These are phyloP conservation scores for Lepidurus couesii DNA, from an alignment of 1,140 invertebrate genomes.

Conservation along the genomic window DNA sequence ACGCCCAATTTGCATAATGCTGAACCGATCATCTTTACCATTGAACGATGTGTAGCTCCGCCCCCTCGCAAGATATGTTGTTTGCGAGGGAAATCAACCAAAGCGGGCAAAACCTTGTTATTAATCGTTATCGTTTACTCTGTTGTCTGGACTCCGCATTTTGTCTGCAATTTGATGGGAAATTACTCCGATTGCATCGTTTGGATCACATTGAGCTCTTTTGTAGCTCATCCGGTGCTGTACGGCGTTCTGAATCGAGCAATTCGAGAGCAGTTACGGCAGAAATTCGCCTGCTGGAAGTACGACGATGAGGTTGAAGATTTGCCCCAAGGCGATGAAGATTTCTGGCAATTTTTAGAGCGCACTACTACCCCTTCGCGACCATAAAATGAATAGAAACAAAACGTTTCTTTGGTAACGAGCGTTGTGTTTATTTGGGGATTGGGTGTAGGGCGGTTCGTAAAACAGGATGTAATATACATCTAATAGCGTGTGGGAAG, in stretches of 20 bases:
- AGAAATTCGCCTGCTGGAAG: neutral
- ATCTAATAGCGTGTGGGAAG: no score
- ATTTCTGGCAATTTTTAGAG: constrained; percentile 16
- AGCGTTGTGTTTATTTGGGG: no score
- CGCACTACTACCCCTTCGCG: neutral
- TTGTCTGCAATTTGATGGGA: neutral
- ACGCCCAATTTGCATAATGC: neutral
- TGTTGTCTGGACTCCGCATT: constrained; percentile 29
- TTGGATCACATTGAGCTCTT: constrained; percentile 28
- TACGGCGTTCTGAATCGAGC: constrained; percentile 32
- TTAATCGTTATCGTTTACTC: constrained; percentile 26
- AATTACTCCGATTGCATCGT: neutral
- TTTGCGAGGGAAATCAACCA: constrained; percentile 25
- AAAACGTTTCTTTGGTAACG: no score
- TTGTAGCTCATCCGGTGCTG: constrained; percentile 27
- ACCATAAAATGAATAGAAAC: neutral
- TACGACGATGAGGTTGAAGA: neutral
- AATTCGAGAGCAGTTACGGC: constrained; percentile 3
- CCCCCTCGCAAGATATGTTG: neutral
- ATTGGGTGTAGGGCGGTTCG: no score
- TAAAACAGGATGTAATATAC: no score
- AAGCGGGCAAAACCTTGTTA: constrained; percentile 29
- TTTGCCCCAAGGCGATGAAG: neutral
- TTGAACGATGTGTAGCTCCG: neutral
- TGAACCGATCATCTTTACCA: constrained; percentile 3